A percentile compares a stretch with the other conserved stretches of the same genome.
Conservation (phyloP, 2,797 vertebrate species). For the Diplodus sargus region DNA sequence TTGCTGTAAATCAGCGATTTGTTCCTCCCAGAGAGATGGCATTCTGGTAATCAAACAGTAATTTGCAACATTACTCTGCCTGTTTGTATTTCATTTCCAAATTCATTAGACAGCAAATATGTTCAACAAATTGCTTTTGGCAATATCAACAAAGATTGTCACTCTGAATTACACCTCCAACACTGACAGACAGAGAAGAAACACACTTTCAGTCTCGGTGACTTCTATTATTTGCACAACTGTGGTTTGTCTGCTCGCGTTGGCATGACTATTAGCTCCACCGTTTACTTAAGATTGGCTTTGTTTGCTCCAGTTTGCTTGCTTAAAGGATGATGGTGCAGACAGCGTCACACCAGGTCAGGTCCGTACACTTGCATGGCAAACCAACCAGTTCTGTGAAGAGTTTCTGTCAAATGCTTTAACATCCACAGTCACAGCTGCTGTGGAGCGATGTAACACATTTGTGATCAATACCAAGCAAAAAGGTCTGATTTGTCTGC, state of each 20-base stretch:
- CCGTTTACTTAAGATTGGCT: slow-evolving; percentile 8
- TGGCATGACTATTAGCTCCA: not conserved
- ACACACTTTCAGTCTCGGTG: slow-evolving; percentile 28
- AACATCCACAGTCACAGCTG: slow-evolving; percentile 27
- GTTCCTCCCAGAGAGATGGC: slow-evolving; percentile 40
- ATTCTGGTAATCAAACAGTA: slow-evolving; percentile 59
- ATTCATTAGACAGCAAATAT: slow-evolving; percentile 69
- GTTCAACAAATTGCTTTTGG: slow-evolving; percentile 67
- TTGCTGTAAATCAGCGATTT: slow-evolving; percentile 34
- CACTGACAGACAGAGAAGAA: slow-evolving; percentile 21
- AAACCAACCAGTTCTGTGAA: slow-evolving; percentile 5
- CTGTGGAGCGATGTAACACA: slow-evolving; percentile 37
- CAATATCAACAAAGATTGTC: slow-evolving; percentile 54
- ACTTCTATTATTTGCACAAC: slow-evolving; percentile 17
- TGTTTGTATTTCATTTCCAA: slow-evolving; percentile 66
- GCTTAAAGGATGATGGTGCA: not conserved
- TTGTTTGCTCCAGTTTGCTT: slow-evolving; percentile 23
- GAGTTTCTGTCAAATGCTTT: slow-evolving; percentile 19
- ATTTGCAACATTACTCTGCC: slow-evolving; percentile 56
- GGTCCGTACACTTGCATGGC: not conserved
- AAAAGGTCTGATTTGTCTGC: slow-evolving; percentile 18
- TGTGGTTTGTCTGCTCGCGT: slow-evolving; percentile 7
- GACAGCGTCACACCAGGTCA: slow-evolving; percentile 8
- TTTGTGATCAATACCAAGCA: slow-evolving; percentile 46
- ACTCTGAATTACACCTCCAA: slow-evolving; percentile 39